phyloP scores from a whole-genome alignment of 2,888 invertebrate genomes.

The Caenorhabditis panamensis region DNA sequence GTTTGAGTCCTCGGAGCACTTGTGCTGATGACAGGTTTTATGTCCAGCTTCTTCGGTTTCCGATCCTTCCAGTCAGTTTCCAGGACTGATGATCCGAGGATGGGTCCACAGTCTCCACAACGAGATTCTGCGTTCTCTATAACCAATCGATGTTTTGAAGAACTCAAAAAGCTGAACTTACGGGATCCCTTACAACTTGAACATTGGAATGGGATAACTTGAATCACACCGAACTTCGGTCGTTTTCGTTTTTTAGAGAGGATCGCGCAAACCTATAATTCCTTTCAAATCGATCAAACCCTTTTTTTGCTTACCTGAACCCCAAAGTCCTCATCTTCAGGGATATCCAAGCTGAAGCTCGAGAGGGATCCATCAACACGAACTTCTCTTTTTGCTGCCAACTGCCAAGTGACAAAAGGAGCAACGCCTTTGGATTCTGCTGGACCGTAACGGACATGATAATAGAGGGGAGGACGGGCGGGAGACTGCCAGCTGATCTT shows the following conservation, averaged over 20 bases:
- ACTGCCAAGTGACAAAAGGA: slow-evolving; percentile 73
- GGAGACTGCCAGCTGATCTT: slow-evolving; percentile 72
- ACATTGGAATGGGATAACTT: slow-evolving; percentile 76
- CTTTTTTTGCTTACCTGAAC: slow-evolving; percentile 70
- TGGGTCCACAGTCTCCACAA: slow-evolving; percentile 71
- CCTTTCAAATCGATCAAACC: too few relatives aligned
- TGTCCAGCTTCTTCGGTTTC: slow-evolving; percentile 4
- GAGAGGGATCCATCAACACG: slow-evolving; percentile 74
- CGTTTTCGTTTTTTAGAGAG: slow-evolving; percentile 63
- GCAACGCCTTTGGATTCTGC: slow-evolving; percentile 71
- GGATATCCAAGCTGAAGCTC: slow-evolving; percentile 67
- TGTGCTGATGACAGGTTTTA: slow-evolving; percentile 3
- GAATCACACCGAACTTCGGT: slow-evolving; percentile 74
- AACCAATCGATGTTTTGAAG: background rate
- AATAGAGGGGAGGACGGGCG: slow-evolving; percentile 68
- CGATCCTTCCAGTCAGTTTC: slow-evolving; percentile 56
- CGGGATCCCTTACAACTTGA: slow-evolving; percentile 68
- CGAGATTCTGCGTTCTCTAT: slow-evolving; percentile 22
- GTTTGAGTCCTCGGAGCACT: slow-evolving; percentile 7
- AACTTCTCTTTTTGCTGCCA: slow-evolving; percentile 71
- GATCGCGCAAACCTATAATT: slow-evolving; percentile 71
- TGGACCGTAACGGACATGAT: slow-evolving; percentile 75
- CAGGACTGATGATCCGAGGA: slow-evolving; percentile 66
- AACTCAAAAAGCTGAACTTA: slow-evolving; percentile 28
- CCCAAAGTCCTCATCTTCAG: slow-evolving; percentile 74